Base-by-base conservation (phyloP, 23 tunicate species). In the Clavelina lepadiformis region DNA sequence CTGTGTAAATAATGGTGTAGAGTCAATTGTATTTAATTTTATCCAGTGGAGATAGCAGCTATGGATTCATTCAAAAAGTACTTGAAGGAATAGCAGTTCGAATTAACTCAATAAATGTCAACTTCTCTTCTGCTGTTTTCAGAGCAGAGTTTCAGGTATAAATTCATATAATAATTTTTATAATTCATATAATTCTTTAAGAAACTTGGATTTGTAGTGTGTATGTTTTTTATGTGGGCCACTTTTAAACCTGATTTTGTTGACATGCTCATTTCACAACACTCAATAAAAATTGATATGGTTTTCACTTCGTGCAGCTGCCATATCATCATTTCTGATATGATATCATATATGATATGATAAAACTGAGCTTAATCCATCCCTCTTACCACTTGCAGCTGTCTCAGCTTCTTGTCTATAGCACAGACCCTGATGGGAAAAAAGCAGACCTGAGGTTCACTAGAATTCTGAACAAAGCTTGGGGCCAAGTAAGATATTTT, bases 51-150 rank as follows among this genome's bases (percentile, higher is more conserved):
- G 92, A 82, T 62, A 77, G 61, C 21, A 93, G 98, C 58, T 93
- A 85, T 46, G 98, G 98, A 44, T 78, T 79, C 52, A 84, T 82
- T n/a, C 91, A 78, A 61, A 84, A 76, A 54, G 86, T 93, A 33
- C 36, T 91, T 63, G 98, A 93, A 68, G 98, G 98, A 61, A 93
- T 93, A 5, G 65, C 93, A 1, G 79, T 93, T 31, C 85, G 89
- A 8, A 85, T 93, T 46, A 81, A 93, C 53, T 85, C 98, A 18
- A 85, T 93, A 34, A 73, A 58, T 23, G 88, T 83, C 34, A 73
- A 83, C 58, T 93, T 93, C 44, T 58, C 46, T 0, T 83, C 94
- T 23, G 71, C 79, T 19, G 87, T 68, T 36, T 83, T 93, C 53
- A 85, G 55, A 51, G 98, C 98, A 11, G 81, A 81, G 35, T 69